These are phyloP conservation scores for Griposia aprilina DNA, from an alignment of 2,888 invertebrate species.

Conservation along the genomic window DNA sequence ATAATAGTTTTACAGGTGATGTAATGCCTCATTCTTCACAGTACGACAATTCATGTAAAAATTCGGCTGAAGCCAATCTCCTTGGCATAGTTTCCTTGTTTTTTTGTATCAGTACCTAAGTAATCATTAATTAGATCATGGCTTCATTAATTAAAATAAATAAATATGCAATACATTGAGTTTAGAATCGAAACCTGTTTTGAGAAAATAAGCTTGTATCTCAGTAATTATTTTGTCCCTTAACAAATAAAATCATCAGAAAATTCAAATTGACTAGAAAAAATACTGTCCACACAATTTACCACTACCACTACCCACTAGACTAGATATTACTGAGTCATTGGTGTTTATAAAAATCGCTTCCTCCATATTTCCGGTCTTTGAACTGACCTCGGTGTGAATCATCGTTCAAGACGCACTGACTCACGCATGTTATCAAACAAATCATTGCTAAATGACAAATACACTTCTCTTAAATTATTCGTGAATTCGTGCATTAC, in stretches of 20 bases:
- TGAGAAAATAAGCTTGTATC: slow-evolving; percentile 2
- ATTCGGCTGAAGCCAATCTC: slow-evolving; percentile 16
- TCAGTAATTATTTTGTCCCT: neutral
- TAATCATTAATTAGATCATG: slow-evolving; percentile 34
- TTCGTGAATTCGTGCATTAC: slow-evolving; percentile 61
- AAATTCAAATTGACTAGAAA: slow-evolving; percentile 48
- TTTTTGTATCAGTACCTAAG: slow-evolving; percentile 31
- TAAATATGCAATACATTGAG: slow-evolving; percentile 28
- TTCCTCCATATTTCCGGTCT: slow-evolving; percentile 72
- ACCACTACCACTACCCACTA: slow-evolving; percentile 48
- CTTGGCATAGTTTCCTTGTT: slow-evolving; percentile 41
- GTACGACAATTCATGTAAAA: slow-evolving; percentile 20
- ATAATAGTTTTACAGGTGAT: slow-evolving; percentile 3
- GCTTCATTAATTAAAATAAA: slow-evolving; percentile 36
- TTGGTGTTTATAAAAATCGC: slow-evolving; percentile 63
- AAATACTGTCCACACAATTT: slow-evolving; percentile 38
- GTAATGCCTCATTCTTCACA: slow-evolving; percentile 25
- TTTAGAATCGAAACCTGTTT: slow-evolving; percentile 37
- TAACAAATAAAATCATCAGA: slow-evolving; percentile 11
- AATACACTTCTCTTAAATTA: slow-evolving; percentile 60
- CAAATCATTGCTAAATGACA: slow-evolving; percentile 74
- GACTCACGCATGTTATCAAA: slow-evolving; percentile 77
- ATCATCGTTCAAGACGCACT: slow-evolving; percentile 68
- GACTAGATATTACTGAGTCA: slow-evolving; percentile 64
- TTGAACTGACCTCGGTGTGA: slow-evolving; percentile 65